Conservation (phyloP, 2,888 invertebrate genomes). For the Diplazon laetatorius region DNA sequence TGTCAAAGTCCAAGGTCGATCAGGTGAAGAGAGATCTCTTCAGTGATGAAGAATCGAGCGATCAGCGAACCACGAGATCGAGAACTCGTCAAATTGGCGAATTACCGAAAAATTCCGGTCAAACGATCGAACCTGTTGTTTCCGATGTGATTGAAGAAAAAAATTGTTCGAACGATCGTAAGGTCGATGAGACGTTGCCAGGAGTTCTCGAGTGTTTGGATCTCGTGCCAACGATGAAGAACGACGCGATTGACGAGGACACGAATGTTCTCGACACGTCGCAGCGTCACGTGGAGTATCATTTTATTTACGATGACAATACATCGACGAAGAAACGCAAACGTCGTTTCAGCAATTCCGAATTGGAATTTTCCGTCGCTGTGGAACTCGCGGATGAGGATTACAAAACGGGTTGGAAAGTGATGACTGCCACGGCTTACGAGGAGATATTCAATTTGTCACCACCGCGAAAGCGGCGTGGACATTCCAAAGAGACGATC, state of each 20-base stretch:
- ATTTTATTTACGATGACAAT: slow-evolving; percentile 74
- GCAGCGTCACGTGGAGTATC: slow-evolving; percentile 65
- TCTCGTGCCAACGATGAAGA: slow-evolving; percentile 75
- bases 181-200: slow-evolving; percentile 68
- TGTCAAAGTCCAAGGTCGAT: slow-evolving; percentile 74
- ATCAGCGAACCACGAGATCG: slow-evolving; percentile 74
- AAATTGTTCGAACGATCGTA: slow-evolving; percentile 8
- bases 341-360: slow-evolving; percentile 71
- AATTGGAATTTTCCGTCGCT: slow-evolving; percentile 71
- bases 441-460: slow-evolving; percentile 75
- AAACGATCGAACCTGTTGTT: not conserved
- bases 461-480: slow-evolving; percentile 70
- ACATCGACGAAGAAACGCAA: slow-evolving; percentile 71
- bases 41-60: slow-evolving; percentile 76
- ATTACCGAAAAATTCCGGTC: slow-evolving; percentile 57
- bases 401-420: slow-evolving; percentile 61
- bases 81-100: slow-evolving; percentile 68
- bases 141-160: not conserved
- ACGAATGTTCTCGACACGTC: slow-evolving; percentile 38
- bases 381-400: slow-evolving; percentile 68
- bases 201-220: slow-evolving; percentile 77
- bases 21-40: slow-evolving; percentile 79
- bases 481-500: slow-evolving; percentile 28
- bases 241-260: slow-evolving; percentile 56
- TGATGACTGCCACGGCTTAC: slow-evolving; percentile 71